Conservation (phyloP, 2,888 invertebrate species). For the Dilophus febrilis region DNA sequence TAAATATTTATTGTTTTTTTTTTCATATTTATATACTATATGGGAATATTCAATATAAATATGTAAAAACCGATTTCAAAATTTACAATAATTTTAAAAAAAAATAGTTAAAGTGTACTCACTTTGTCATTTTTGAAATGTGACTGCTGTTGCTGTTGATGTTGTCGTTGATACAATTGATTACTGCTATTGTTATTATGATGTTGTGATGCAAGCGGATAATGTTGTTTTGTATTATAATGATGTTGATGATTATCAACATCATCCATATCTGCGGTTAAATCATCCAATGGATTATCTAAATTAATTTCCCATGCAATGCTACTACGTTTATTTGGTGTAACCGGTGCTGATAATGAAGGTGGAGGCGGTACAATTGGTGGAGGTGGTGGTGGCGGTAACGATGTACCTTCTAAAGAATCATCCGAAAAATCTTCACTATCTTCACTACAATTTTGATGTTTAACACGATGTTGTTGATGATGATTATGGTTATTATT, state of each 20-base stretch:
- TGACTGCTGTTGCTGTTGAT: too few relatives aligned
- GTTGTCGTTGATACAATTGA: too few relatives aligned
- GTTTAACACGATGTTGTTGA: slow-evolving; percentile 1
- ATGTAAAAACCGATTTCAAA: too few relatives aligned
- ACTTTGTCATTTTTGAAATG: too few relatives aligned
- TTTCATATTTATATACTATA: too few relatives aligned
- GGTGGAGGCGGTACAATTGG: slow-evolving; percentile 40
- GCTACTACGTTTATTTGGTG: slow-evolving; percentile 57
- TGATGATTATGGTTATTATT: not conserved
- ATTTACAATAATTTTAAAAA: too few relatives aligned
- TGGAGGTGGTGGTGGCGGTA: not conserved
- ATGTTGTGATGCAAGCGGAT: not conserved
- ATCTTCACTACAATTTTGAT: not conserved
- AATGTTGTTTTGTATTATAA: too few relatives aligned
- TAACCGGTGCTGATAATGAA: slow-evolving; percentile 30
- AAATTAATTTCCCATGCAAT: slow-evolving; percentile 79
- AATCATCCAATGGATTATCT: slow-evolving; percentile 34
- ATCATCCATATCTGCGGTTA: slow-evolving; percentile 1
- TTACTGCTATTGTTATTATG: not conserved
- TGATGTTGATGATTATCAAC: slow-evolving; percentile 3
- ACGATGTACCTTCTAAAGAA: slow-evolving; percentile 33
- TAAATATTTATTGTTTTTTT: too few relatives aligned
- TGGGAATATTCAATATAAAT: too few relatives aligned
- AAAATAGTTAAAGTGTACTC: too few relatives aligned
- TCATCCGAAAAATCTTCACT: slow-evolving; percentile 43